phyloP scores from a whole-genome alignment of 2,113 vertebrate genomes.

The Heliornis fulica region DNA sequence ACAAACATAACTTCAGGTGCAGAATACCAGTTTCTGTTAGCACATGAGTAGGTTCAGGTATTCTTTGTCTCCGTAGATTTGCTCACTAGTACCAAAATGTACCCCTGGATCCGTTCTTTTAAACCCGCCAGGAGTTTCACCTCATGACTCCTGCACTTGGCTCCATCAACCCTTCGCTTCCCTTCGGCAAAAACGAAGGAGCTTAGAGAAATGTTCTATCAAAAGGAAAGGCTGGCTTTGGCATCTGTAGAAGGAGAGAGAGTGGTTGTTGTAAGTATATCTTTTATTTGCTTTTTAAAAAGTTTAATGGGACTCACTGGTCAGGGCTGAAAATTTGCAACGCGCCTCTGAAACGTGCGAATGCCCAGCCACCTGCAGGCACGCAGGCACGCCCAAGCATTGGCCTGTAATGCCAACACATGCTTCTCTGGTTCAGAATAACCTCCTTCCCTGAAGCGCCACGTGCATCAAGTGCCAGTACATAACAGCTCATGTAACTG shows the following conservation, averaged over 20 bases:
- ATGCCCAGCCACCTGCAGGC: not conserved
- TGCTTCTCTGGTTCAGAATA: slow-evolving; percentile 19
- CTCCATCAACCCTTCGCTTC: not conserved
- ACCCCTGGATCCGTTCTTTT: not conserved
- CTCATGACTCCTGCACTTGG: not conserved
- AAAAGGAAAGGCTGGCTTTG: not conserved
- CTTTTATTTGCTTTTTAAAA: not conserved
- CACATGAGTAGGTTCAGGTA: not conserved
- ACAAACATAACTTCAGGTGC: not conserved
- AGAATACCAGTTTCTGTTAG: not conserved
- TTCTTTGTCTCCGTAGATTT: not conserved
- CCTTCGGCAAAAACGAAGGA: not conserved
- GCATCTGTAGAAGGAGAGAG: not conserved
- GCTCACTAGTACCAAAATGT: not conserved
- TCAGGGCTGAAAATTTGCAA: not conserved
- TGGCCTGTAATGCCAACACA: not conserved
- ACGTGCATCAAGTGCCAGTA: slow-evolving; percentile 23
- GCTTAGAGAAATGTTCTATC: not conserved
- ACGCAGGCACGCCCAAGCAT: not conserved
- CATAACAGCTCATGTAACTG: slow-evolving; percentile 50
- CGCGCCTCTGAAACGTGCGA: not conserved
- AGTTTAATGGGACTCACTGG: not conserved
- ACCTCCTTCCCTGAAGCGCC: slow-evolving; percentile 18
- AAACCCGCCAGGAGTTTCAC: not conserved
- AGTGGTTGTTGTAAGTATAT: not conserved